Conservation (phyloP, 2,888 invertebrate species). For the Itoplectis maculator region DNA sequence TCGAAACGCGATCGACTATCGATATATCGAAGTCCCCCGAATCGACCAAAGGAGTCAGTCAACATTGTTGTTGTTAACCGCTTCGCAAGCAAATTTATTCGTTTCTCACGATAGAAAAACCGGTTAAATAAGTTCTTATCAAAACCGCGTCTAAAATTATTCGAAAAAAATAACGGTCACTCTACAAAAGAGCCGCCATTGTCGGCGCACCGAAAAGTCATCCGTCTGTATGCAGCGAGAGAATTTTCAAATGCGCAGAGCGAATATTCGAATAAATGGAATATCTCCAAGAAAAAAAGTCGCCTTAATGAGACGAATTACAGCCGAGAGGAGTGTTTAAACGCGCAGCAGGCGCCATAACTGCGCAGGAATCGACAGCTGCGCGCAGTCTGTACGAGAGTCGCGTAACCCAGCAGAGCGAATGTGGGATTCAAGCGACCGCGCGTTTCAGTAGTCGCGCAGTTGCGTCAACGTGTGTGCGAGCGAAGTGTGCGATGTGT, state of each 20-base stretch:
- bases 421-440: conserved; percentile 30
- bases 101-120: background rate
- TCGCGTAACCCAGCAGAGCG: background rate
- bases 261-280: conserved; percentile 33
- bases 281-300: background rate
- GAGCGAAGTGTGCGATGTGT: conserved; percentile 71
- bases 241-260: conserved; percentile 16
- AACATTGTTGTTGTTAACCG: background rate
- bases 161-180: background rate
- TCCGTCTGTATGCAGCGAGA: conserved; percentile 22
- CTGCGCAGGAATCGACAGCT: conserved; percentile 1
- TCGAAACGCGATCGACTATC: background rate
- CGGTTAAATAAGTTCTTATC: background rate
- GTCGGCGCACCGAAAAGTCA: background rate
- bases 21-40: conserved; percentile 2
- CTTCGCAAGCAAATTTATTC: background rate
- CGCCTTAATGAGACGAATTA: background rate
- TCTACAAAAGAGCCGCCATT: background rate
- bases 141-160: background rate
- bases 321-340: background rate
- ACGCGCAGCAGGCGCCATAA: background rate
- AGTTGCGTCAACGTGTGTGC: conserved; percentile 26
- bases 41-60: background rate
- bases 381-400: background rate
- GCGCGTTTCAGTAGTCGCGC: conserved; percentile 31